These are phyloP conservation scores for Discoglossus pictus DNA, from an alignment of 2,797 vertebrate genomes.

Conservation along the genomic window DNA sequence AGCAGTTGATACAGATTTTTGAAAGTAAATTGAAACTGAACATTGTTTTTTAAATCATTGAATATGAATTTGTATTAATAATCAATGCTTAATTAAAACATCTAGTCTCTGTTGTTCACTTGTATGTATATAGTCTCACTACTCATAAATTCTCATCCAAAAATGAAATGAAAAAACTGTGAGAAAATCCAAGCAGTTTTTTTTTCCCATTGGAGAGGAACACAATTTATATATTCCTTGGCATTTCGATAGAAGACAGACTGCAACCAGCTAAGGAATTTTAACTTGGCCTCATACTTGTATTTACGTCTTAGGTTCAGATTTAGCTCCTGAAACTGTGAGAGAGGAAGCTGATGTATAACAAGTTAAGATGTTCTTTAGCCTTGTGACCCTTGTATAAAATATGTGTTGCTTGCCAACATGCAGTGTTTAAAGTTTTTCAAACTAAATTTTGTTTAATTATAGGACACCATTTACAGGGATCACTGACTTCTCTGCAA, in stretches of 20 bases:
- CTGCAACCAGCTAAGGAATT: slow-evolving; percentile 5
- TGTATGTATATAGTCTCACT: too few species aligned
- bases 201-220: slow-evolving; percentile 1
- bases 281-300: slow-evolving; percentile 2
- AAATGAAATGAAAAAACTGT: slow-evolving; percentile 4
- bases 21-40: too few species aligned
- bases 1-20: too few species aligned
- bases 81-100: too few species aligned
- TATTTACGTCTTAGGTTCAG: slow-evolving; percentile 10
- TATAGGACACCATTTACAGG: slow-evolving; percentile 84
- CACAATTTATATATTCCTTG: slow-evolving; percentile 9
- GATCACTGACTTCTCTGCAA: slow-evolving; percentile 82
- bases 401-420: not conserved
- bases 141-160: slow-evolving; percentile 2
- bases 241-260: slow-evolving; percentile 32
- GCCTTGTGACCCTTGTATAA: not conserved
- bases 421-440: not conserved
- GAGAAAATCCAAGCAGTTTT: not conserved
- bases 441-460: slow-evolving; percentile 54
- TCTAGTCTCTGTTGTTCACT: too few species aligned
- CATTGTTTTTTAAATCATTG: too few species aligned
- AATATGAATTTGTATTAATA: too few species aligned
- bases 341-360: slow-evolving; percentile 11
- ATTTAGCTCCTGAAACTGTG: slow-evolving; percentile 1
- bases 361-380: not conserved